Base-by-base conservation (phyloP, 64 coral and sea anemone species). In the Exaiptasia diaphana region DNA sequence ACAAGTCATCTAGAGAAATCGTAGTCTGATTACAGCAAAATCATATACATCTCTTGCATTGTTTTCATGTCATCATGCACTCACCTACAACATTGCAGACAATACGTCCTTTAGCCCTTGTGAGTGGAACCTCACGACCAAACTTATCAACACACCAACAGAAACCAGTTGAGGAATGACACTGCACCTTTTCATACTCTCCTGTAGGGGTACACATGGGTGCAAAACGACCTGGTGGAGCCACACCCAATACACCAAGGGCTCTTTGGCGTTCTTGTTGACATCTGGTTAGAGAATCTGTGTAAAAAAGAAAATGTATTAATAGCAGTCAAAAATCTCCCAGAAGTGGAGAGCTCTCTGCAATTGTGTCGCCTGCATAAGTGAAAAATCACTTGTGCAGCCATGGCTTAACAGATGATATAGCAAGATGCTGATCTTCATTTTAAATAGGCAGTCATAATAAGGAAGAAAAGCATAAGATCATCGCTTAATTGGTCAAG, bases 71-170 rank as follows among this genome's bases (percentile, higher is more conserved):
- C 26, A 6, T 29, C 25, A 29, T 62, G 28, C 58, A 62, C 69
- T 44, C 55, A 85, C 82, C 82, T 62, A 42, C 48, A 0, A 56
- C 25, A 45, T 71, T 52, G 26, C 72, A 86, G 9, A 33, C 69
- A 23, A 86, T 71, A 12, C 42, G 71, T 28, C 83, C 71, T 30
- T 74, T 75, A 7, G 78, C 73, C 48, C 91, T 88, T 48, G 91
- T 83, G 38, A 76, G 75, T 30, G 80, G 85, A 41, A 71, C 20
- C 41, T 93, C 91, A 28, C 53, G 78, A 17, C 91, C 91, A 83
- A 75, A 48, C 9, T 71, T 61, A 59, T 93, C 85, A 48, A 88
- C 91, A 64, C 91, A 93, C 91, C 91, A 93, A 38, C 91, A 93
- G 63, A 75, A 68, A 27, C 71, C 34, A 40, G 78, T 78, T 35